Evolutionary conservation across 2,113 vertebrate species (phyloP).

Genomic region (Gadus macrocephalus): DNA sequence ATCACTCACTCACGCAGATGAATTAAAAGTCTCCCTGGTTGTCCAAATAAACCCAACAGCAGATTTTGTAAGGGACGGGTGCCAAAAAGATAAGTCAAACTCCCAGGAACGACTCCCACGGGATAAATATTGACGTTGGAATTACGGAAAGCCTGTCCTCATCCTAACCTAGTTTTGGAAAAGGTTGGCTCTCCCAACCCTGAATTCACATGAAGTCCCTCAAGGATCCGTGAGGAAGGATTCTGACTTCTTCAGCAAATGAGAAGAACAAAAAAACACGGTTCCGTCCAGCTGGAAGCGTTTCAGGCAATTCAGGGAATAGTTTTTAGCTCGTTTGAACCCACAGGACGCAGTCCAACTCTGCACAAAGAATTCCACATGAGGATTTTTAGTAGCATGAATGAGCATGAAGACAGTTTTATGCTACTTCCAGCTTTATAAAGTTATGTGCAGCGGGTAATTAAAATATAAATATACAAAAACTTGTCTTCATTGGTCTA

Average conservation of each 20-base stretch:
- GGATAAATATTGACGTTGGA: slow-evolving; percentile 16
- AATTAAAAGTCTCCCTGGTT: slow-evolving; percentile 12
- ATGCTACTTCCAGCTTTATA: too few species aligned
- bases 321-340: not conserved
- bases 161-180: slow-evolving; percentile 29
- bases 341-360: slow-evolving; percentile 39
- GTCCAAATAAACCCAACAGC: not conserved
- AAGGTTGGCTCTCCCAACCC: slow-evolving; percentile 22
- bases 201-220: slow-evolving; percentile 40
- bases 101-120: slow-evolving; percentile 1
- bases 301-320: slow-evolving; percentile 9
- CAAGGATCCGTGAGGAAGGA: slow-evolving; percentile 30
- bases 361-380: slow-evolving; percentile 23
- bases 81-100: slow-evolving; percentile 18
- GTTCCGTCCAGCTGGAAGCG: slow-evolving; percentile 49
- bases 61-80: not conserved
- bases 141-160: slow-evolving; percentile 12
- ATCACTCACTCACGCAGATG: not conserved
- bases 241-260: slow-evolving; percentile 39
- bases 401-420: too few species aligned
- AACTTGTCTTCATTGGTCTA: too few species aligned
- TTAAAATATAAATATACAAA: too few species aligned
- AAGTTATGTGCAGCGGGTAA: too few species aligned
- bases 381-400: not conserved
- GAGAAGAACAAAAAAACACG: slow-evolving; percentile 33